Evolutionary conservation across 2,113 vertebrate species (phyloP).

Genomic region (Anoplopoma fimbria): DNA sequence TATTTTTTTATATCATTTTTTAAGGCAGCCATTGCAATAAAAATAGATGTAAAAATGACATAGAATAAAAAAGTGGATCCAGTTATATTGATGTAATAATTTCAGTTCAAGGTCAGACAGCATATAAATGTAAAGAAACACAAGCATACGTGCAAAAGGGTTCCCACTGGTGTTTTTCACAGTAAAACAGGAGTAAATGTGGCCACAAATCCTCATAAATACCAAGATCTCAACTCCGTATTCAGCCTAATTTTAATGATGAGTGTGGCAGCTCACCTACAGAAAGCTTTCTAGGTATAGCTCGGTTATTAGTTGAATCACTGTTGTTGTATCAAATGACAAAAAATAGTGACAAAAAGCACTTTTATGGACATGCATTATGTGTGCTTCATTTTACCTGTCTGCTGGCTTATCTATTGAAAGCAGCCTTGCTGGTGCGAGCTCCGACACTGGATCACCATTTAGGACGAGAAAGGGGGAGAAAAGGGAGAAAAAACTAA

Average conservation of each 20-base stretch:
- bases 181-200: slow-evolving; percentile 20
- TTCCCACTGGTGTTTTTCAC: slow-evolving; percentile 7
- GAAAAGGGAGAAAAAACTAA: not conserved
- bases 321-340: slow-evolving; percentile 54
- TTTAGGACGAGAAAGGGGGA: slow-evolving; percentile 34
- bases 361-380: slow-evolving; percentile 68
- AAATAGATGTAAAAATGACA: not conserved
- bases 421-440: slow-evolving; percentile 50
- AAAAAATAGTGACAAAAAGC: slow-evolving; percentile 53
- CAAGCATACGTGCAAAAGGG: not conserved
- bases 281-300: slow-evolving; percentile 37
- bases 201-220: slow-evolving; percentile 29
- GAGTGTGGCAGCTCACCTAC: slow-evolving; percentile 35
- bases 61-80: not conserved
- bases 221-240: slow-evolving; percentile 7
- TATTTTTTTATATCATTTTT: not conserved
- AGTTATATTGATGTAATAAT: not conserved
- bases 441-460: slow-evolving; percentile 70
- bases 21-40: not conserved
- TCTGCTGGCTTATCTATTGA: slow-evolving; percentile 69
- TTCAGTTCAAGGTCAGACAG: slow-evolving; percentile 10
- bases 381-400: slow-evolving; percentile 69
- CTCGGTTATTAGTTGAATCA: slow-evolving; percentile 45
- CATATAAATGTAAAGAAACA: not conserved
- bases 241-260: slow-evolving; percentile 55